These are phyloP conservation scores for Enteromius mattozi DNA, from an alignment of 2,797 vertebrate species.

Conservation along the genomic window DNA sequence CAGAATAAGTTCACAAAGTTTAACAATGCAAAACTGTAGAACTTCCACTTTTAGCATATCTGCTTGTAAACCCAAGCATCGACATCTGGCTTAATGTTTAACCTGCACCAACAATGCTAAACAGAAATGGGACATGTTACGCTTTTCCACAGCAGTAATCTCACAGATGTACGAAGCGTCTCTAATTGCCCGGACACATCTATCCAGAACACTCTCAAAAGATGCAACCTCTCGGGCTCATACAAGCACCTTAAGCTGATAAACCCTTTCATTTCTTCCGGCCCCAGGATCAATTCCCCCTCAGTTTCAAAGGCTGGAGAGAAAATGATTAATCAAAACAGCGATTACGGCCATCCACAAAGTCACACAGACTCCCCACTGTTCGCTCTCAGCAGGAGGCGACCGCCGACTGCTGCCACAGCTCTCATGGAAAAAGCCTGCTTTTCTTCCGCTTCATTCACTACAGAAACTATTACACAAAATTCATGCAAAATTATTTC, in stretches of 20 bases:
- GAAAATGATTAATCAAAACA: conserved; percentile 78
- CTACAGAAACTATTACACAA: conserved; percentile 31
- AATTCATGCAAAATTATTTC: background rate
- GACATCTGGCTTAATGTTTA: conserved; percentile 52
- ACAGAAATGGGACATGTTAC: conserved; percentile 37
- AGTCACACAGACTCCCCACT: conserved; percentile 71
- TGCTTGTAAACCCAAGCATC: conserved; percentile 41
- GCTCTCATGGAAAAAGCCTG: conserved; percentile 38
- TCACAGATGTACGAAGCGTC: conserved; percentile 67
- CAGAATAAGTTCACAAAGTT: background rate
- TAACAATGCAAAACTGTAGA: background rate
- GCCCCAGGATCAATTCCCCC: conserved; percentile 64
- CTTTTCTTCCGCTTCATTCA: conserved; percentile 23
- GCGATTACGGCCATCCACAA: conserved; percentile 73
- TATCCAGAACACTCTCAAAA: conserved; percentile 69
- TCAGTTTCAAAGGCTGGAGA: conserved; percentile 69
- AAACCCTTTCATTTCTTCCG: conserved; percentile 77
- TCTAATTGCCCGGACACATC: conserved; percentile 79
- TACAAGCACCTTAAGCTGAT: conserved; percentile 81
- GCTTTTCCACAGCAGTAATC: conserved; percentile 70
- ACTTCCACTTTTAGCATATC: conserved; percentile 47
- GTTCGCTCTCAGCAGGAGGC: conserved; percentile 70
- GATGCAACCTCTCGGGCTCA: conserved; percentile 74
- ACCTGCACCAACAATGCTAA: conserved; percentile 49
- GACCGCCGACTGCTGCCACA: conserved; percentile 35